Base-by-base conservation (phyloP, 2,888 invertebrate species). In the Pheosia tremula region DNA sequence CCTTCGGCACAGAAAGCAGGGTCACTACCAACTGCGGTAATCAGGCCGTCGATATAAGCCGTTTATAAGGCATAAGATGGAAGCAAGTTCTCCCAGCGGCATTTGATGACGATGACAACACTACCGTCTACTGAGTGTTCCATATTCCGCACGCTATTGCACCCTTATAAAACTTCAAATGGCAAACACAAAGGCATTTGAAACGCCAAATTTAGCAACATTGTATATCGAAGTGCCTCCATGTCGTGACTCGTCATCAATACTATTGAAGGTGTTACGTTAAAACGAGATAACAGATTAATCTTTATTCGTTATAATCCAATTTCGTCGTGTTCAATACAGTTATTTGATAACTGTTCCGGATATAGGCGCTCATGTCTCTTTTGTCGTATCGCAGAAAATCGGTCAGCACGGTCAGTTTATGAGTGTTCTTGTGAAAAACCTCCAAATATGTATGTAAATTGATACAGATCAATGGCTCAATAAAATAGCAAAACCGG, bases 331-430 rank as follows among this genome's bases (percentile, higher is more conserved):
- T 70, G 55, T 57, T 72, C 3, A 67, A 68, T 75, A 79, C 80
- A 72, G 78, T 79, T 83, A 81, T 24, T 24, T 24, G 24, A 24
- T 70, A 76, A 80, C 83, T 77, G 82, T 83, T 83, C 79, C 66
- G 67, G 61, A 74, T 74, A 71, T 63, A 57, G n/a, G 60, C 36
- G 52, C 47, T 75, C 69, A 75, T 68, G 67, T 57, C 64, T 73
- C 67, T 63, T 75, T 79, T 77, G 69, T 78, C 71, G 64, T 67
- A 69, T 67, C 63, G 59, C 66, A 68, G 70, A 24, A 24, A 50
- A 24, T 24, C 50, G 60, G 62, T 65, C 68, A 69, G 63, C 63
- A 67, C 69, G 43, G 45, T 71, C 74, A 69, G 75, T 71, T 72
- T 61, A 66, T 68, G 43, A 50, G 41, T 55, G 59, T 62, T 45